phyloP scores from a whole-genome alignment of 2,888 invertebrate species.

The Drosophila monieri region DNA sequence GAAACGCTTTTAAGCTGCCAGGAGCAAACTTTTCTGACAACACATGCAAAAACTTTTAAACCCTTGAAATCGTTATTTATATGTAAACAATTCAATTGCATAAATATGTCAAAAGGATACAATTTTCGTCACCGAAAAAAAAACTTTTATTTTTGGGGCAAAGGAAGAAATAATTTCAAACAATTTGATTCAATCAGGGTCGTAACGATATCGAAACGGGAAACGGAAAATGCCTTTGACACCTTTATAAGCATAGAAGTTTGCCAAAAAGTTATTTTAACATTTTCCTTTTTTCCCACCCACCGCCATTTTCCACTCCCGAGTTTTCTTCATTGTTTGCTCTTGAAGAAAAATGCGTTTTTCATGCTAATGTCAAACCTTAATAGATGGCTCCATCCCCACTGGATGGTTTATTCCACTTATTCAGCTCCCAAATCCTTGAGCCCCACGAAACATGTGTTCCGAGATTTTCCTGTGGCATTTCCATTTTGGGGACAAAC shows the following conservation, averaged over 20 bases:
- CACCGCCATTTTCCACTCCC: not conserved
- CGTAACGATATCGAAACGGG: constrained; percentile 30
- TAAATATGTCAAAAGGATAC: constrained; percentile 61
- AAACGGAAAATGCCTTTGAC: constrained; percentile 36
- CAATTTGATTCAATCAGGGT: constrained; percentile 74
- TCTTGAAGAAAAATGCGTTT: constrained; percentile 73
- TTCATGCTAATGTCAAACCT: constrained; percentile 77
- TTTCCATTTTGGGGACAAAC: constrained; percentile 60
- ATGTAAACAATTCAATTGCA: constrained; percentile 77
- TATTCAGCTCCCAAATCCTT: constrained; percentile 11
- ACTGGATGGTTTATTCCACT: not conserved
- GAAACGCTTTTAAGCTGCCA: constrained; percentile 44
- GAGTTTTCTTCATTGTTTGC: constrained; percentile 43
- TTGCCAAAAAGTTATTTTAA: constrained; percentile 45
- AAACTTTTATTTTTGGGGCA: constrained; percentile 6
- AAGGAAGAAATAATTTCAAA: constrained; percentile 61
- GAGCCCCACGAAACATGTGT: constrained; percentile 59
- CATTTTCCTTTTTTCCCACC: constrained; percentile 21
- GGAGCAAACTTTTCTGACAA: constrained; percentile 35
- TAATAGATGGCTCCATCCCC: constrained; percentile 59
- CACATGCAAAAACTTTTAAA: constrained; percentile 37
- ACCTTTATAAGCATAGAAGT: constrained; percentile 33
- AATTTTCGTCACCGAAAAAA: constrained; percentile 14
- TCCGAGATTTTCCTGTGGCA: constrained; percentile 61
- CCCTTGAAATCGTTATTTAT: constrained; percentile 61